Base-by-base conservation (phyloP, 2,888 invertebrate species). In the Tridacna gigas region DNA sequence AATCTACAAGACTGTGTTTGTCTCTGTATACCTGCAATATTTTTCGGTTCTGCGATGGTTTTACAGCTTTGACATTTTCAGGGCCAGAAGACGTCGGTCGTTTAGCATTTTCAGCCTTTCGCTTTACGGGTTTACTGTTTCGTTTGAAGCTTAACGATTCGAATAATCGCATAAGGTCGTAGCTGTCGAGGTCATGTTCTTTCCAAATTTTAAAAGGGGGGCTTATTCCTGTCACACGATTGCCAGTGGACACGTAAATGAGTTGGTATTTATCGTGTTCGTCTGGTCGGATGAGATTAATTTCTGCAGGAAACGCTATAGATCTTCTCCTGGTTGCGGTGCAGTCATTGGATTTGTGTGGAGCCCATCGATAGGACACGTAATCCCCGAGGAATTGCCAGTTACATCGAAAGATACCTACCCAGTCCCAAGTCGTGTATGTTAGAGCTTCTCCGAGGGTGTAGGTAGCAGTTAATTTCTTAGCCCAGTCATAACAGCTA, bases 181-280 rank as follows among this genome's bases (percentile, higher is more conserved):
- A 69, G 7, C n/a, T 20, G 2, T 47, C 69, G n/a, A 69, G 47
- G 28, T 69, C 69, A n/a, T 69, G 7, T 12, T 69, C 45, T 18
- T 47, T 47, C 45, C 45, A 45, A 20, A 69, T 47, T 47, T 12
- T 28, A 69, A 69, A 69, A 7, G 47, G 69, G 4, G 45, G 45
- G 20, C 69, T 69, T 45, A 69, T 69, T 5, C 90, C 90, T 18
- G 88, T 83, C 60, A 90, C 88, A 79, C 88, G 82, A 28, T 87
- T 86, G 2, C 87, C 87, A 60, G 77, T 26, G 18, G 90, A 79
- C 20, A 90, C 82, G 82, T 90, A 90, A 0, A 90, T 65, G 45
- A 90, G 83, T 26, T 83, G 80, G 79, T 88, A 90, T 25, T 82
- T 37, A 13, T 83, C 79, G 0, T 74, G 66, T 18, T 71, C 69